Conservation (phyloP, 2,888 invertebrate genomes). For the Tethea ocularis region DNA sequence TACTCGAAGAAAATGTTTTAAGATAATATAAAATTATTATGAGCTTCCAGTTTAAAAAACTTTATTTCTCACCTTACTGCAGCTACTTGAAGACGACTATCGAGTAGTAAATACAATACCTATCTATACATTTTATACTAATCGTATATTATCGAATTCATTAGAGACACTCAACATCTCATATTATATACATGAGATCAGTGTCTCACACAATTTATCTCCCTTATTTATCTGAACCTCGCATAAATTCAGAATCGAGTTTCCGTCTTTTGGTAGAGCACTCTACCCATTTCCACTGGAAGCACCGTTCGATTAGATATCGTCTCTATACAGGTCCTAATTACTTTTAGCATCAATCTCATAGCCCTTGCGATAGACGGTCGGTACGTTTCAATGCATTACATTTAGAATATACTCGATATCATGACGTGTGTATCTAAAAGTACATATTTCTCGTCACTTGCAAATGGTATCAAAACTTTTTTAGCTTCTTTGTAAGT, state of each 20-base stretch:
- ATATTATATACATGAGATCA: no score
- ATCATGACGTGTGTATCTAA: background rate
- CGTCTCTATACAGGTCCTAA: conserved; percentile 45
- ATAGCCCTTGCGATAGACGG: conserved; percentile 17
- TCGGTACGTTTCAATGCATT: conserved; percentile 5
- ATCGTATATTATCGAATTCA: no score
- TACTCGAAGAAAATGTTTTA: no score
- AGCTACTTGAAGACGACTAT: no score
- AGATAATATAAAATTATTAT: no score
- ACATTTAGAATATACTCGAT: background rate
- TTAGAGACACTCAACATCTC: no score
- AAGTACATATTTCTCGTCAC: background rate
- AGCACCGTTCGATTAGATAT: conserved; percentile 35
- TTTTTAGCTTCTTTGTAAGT: background rate
- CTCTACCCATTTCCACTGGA: conserved; percentile 7
- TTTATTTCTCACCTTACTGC: no score
- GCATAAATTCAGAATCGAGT: background rate
- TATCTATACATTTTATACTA: no score
- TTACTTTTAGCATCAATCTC: conserved; percentile 52
- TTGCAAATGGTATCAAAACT: background rate
- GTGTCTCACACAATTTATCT: background rate
- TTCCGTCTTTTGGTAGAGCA: conserved; percentile 18
- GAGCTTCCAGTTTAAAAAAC: no score
- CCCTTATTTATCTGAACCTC: background rate
- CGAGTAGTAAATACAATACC: no score